phyloP scores from a whole-genome alignment of 2,797 vertebrate species.

The Nyctalus aviator region DNA sequence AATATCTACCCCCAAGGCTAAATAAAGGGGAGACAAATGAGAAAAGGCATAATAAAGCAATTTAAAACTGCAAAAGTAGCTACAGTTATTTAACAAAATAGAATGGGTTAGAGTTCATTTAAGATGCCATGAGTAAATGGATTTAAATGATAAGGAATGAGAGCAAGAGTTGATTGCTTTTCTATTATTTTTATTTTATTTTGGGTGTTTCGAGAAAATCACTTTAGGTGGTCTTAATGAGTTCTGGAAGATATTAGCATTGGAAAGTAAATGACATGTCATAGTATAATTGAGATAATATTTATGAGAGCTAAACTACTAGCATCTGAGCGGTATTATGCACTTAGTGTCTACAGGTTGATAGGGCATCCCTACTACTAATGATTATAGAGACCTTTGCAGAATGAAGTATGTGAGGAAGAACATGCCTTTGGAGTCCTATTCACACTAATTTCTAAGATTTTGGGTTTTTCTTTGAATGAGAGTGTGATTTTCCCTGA shows the following conservation, averaged over 20 bases:
- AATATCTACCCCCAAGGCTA: not conserved
- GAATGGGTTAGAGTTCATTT: not conserved
- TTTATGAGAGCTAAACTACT: not conserved
- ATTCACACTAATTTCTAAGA: not conserved
- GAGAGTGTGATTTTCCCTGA: not conserved
- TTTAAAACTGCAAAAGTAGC: not conserved
- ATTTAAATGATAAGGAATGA: not conserved
- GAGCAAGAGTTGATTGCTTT: not conserved
- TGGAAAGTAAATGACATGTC: not conserved
- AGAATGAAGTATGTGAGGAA: not conserved
- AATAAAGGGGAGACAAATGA: not conserved
- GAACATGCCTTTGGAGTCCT: not conserved
- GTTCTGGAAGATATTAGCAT: not conserved
- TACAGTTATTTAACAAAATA: not conserved
- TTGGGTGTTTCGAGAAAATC: slow-evolving; percentile 4
- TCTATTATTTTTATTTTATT: slow-evolving; percentile 7
- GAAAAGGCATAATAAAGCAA: not conserved
- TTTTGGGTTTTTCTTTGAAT: not conserved
- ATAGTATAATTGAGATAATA: not conserved
- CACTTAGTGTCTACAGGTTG: not conserved
- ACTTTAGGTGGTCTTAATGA: not conserved
- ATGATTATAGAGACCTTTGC: not conserved
- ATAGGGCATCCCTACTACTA: not conserved
- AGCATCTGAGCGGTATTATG: not conserved
- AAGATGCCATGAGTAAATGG: not conserved